These are phyloP conservation scores for Danaus plexippus DNA, from an alignment of 1,140 invertebrate genomes.

Conservation along the genomic window DNA sequence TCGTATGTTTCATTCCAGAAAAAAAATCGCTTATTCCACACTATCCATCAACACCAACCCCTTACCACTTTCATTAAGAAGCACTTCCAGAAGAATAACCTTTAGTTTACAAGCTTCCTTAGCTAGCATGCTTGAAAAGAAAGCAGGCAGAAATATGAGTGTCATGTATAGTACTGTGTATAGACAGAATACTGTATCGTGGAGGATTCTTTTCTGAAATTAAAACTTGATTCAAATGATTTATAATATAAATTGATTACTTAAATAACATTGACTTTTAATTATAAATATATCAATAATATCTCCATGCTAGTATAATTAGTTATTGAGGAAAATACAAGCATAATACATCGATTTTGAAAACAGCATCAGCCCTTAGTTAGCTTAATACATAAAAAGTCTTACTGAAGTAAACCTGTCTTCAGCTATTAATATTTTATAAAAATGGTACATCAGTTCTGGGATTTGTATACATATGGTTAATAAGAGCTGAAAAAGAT, in stretches of 20 bases:
- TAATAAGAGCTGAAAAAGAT: background rate
- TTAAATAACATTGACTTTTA: too few species aligned
- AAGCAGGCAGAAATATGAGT: constrained; percentile 3
- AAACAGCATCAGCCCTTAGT: too few species aligned
- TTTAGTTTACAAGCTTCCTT: constrained; percentile 5
- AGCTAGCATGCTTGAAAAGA: background rate
- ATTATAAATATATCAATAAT: too few species aligned
- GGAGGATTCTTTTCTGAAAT: constrained; percentile 2
- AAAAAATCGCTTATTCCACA: too few species aligned
- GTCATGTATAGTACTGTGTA: constrained; percentile 1
- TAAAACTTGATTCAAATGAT: background rate
- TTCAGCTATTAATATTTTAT: background rate
- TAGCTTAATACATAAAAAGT: too few species aligned
- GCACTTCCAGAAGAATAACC: constrained; percentile 2
- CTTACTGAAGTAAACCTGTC: constrained; percentile 6
- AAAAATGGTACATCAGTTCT: constrained; percentile 1
- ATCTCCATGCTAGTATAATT: too few species aligned
- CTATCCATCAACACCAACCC: too few species aligned
- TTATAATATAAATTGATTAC: too few species aligned
- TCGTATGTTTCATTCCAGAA: too few species aligned
- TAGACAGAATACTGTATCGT: background rate
- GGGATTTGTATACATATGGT: constrained; percentile 6
- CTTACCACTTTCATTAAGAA: constrained; percentile 6
- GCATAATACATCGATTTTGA: too few species aligned
- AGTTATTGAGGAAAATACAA: background rate